Evolutionary conservation across 2,113 vertebrate genomes (phyloP), one percentile per base, ranked within the genome.

Genomic region (Oryzias javanicus): DNA sequence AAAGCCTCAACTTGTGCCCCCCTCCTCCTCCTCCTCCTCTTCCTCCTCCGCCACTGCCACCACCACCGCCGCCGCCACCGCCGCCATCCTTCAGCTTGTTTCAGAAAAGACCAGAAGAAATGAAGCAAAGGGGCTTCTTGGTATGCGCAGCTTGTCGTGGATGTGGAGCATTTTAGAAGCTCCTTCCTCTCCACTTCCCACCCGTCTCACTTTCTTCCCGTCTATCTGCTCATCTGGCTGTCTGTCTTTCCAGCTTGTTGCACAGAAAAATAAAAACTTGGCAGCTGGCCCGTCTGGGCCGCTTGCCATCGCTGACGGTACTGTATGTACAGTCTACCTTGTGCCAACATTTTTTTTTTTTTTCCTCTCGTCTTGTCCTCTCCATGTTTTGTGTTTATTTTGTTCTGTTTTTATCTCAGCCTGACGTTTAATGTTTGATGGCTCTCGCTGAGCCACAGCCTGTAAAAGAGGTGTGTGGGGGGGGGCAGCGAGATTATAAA

Each of bases 291-390:
- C 91, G 68, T 76, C 93, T 93, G 94, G 92, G 94, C 95, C 14
- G 64, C 20, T 66, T 74, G 94, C 95, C 96, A 95, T 90, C 65
- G 64, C 87, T 88, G 89, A 90, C 92, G 94, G 96, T 98, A 98
- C 96, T 98, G 96, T 98, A 97, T 94, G 95, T 98, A 98, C 96
- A 98, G 96, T 96, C 89, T 91, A 84, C 75, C 74, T 85, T 17
- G 89, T 91, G 95, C 95, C 96, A 96, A 35, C 93, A 86, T 91
- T 90, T 93, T 86, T 80, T 71, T 84, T 25, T 51, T 88, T 80
- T 71, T 62, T 62, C 49, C 64, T 60, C 74, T 22, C 20, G 42
- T 72, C 60, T 60, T 49, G 42, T 76, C 61, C 76, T 66, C 51
- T 55, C 51, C 29, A 47, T 53, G 51, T 77, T 61, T 49, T 70